These are phyloP conservation scores for Fistularia tabacaria DNA, from an alignment of 2,797 vertebrate genomes.

Conservation along the genomic window DNA sequence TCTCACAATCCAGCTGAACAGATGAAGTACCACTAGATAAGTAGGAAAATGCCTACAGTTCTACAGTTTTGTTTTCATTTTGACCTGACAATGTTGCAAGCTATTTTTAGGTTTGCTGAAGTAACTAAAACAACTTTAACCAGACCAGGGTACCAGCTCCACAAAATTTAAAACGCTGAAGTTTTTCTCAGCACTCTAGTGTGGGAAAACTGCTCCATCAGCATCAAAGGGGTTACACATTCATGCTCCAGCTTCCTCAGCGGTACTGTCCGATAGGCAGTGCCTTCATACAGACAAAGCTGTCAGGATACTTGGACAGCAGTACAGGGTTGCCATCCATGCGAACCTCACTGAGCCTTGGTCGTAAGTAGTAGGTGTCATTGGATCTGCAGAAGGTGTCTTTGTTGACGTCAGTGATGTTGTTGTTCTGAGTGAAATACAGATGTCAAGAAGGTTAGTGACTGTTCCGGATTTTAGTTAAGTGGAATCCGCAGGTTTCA, in stretches of 20 bases:
- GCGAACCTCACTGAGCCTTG: constrained; percentile 85
- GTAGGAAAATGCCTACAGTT: constrained; percentile 5
- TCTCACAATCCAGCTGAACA: too few relatives aligned
- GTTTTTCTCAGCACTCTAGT: constrained; percentile 18
- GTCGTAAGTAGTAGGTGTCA: constrained; percentile 86
- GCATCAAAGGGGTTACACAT: constrained; percentile 22
- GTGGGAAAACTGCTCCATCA: constrained; percentile 25
- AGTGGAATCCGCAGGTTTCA: too few relatives aligned
- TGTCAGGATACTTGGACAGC: constrained; percentile 88
- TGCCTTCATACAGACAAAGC: constrained; percentile 88
- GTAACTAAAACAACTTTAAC: constrained; percentile 25
- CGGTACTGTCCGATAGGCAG: constrained; percentile 89
- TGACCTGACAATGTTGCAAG: constrained; percentile 41
- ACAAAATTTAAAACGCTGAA: constrained; percentile 34
- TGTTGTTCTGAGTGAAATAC: constrained; percentile 83
- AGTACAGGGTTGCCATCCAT: constrained; percentile 91
- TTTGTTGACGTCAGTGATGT: constrained; percentile 85
- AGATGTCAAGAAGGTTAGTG: constrained; percentile 13
- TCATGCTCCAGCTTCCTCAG: constrained; percentile 61
- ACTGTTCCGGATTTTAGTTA: neutral
- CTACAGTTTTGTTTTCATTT: constrained; percentile 38
- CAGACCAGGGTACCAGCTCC: constrained; percentile 26
- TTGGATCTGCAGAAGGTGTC: constrained; percentile 95
- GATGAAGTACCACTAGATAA: too few relatives aligned
- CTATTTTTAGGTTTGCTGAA: constrained; percentile 38